These are phyloP conservation scores for Acleris literana DNA, from an alignment of 2,888 invertebrate species.

Conservation along the genomic window DNA sequence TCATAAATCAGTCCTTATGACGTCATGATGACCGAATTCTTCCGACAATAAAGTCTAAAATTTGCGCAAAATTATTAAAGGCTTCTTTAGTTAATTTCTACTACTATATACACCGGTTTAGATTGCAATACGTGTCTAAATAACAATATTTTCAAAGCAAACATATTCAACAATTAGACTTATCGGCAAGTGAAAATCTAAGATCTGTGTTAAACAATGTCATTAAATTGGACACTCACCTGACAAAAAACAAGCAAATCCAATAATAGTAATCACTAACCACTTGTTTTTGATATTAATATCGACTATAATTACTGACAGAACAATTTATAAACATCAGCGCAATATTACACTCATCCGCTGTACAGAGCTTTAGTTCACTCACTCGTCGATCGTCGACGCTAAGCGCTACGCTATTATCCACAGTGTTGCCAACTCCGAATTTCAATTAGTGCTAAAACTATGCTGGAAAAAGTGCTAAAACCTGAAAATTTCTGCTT, in stretches of 20 bases:
- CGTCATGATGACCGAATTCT: constrained; percentile 77
- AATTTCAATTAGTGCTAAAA: too few species aligned
- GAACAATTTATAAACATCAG: constrained; percentile 58
- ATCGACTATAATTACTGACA: constrained; percentile 45
- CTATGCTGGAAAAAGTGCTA: too few species aligned
- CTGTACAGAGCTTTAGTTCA: constrained; percentile 57
- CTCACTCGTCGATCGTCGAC: constrained; percentile 64
- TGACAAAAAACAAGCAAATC: constrained; percentile 53
- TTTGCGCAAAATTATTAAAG: constrained; percentile 43
- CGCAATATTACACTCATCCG: constrained; percentile 51
- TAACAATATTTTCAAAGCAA: neutral
- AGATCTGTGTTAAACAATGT: constrained; percentile 59
- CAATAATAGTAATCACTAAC: constrained; percentile 42
- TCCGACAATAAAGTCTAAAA: constrained; percentile 50
- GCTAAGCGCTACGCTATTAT: too few species aligned
- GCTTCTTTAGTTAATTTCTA: constrained; percentile 37
- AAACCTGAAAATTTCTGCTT: too few species aligned
- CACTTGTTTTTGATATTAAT: constrained; percentile 44
- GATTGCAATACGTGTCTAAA: neutral
- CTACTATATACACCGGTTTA: constrained; percentile 20
- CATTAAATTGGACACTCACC: constrained; percentile 72
- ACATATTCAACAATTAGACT: constrained; percentile 41
- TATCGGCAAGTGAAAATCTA: constrained; percentile 59
- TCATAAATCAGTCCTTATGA: constrained; percentile 77
- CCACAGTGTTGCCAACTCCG: too few species aligned